Evolutionary conservation across 37 sponge, comb jelly and placozoan genomes (phyloP).

Genomic region (Halisarca cf. caerulea): DNA sequence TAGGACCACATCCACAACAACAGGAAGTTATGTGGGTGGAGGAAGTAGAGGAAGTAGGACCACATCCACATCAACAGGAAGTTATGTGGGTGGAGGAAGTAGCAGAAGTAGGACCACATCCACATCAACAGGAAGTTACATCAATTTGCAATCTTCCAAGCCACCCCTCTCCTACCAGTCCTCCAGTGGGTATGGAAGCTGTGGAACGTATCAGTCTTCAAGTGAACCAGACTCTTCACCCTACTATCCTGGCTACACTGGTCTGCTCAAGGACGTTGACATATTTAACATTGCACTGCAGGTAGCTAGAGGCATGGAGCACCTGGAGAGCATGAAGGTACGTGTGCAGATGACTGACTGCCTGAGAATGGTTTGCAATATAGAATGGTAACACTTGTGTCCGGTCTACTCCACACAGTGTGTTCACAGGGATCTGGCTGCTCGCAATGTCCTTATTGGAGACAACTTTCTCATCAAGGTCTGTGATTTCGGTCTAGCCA

Average conservation of each 20-base stretch:
- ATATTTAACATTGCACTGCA: conserved; percentile 60
- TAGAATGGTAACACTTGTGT: no score
- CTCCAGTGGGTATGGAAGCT: background rate
- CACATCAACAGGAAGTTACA: no score
- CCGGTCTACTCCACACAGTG: conserved; percentile 25
- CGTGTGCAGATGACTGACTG: background rate
- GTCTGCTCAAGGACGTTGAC: conserved; percentile 47
- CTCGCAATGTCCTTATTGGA: conserved; percentile 76
- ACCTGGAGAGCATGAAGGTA: conserved; percentile 70
- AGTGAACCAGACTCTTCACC: background rate
- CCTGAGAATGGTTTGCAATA: no score
- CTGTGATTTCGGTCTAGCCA: conserved; percentile 75
- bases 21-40: no score
- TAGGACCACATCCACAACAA: no score
- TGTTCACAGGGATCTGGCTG: conserved; percentile 80
- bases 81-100: no score
- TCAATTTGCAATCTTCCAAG: no score
- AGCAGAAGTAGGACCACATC: no score
- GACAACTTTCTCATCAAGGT: conserved; percentile 72
- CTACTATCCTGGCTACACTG: background rate
- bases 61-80: no score
- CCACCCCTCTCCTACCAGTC: background rate
- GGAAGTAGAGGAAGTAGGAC: no score
- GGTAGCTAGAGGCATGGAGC: conserved; percentile 82
- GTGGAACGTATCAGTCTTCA: background rate